Conservation (phyloP, 2,888 invertebrate species). For the Drosophila emarginata region DNA sequence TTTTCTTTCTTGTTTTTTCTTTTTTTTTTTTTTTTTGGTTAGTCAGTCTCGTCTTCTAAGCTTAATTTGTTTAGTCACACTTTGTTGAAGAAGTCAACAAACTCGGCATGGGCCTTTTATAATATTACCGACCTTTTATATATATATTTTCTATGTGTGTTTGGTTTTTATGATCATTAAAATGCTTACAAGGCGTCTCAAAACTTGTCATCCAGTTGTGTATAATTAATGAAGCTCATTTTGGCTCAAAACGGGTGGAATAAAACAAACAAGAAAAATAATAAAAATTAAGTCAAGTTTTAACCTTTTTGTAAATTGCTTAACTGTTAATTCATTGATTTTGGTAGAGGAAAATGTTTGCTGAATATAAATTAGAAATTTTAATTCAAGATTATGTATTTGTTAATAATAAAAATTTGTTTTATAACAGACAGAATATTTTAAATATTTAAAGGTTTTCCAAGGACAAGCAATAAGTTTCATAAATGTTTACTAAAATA, state of each 20-base stretch:
- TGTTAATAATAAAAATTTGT: too few relatives aligned
- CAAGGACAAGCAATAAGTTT: too few relatives aligned
- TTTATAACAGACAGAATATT: too few relatives aligned
- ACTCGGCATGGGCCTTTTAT: constrained; percentile 63
- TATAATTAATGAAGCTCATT: constrained; percentile 60
- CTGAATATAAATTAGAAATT: not conserved
- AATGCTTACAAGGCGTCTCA: constrained; percentile 50
- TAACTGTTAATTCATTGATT: not conserved
- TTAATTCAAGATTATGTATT: too few relatives aligned
- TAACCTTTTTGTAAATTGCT: not conserved
- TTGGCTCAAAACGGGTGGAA: constrained; percentile 2
- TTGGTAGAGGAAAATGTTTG: not conserved
- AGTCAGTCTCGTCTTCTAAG: constrained; percentile 43
- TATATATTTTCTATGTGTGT: constrained; percentile 28
- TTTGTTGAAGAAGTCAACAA: constrained; percentile 76
- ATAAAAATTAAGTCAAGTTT: not conserved
- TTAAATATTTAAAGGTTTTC: too few relatives aligned
- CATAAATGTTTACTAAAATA: too few relatives aligned
- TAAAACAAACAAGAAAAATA: not conserved
- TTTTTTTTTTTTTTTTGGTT: constrained; percentile 16
- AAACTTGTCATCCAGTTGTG: constrained; percentile 56
- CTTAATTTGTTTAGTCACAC: constrained; percentile 75
- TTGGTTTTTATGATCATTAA: constrained; percentile 53
- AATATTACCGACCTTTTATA: constrained; percentile 33
- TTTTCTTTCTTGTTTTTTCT: constrained; percentile 13